These are phyloP conservation scores for Meandrina meandrites DNA, from an alignment of 92 coral and sea anemone species.

Conservation along the genomic window DNA sequence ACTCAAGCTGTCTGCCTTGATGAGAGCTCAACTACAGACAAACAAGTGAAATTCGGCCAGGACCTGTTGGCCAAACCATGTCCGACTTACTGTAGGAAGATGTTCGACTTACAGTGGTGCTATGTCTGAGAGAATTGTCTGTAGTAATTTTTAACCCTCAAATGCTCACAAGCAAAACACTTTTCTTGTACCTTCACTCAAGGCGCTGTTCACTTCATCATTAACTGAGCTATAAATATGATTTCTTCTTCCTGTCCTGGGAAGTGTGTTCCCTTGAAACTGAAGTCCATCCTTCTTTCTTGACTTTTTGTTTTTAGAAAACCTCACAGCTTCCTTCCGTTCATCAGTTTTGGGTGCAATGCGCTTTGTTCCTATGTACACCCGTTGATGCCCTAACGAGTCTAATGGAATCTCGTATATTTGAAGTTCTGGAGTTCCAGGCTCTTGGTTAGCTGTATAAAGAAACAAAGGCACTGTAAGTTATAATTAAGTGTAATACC, in stretches of 20 bases:
- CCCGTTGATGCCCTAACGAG: conserved; percentile 73
- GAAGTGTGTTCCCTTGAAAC: conserved; percentile 48
- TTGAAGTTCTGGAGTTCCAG: conserved; percentile 78
- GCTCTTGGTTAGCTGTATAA: conserved; percentile 59
- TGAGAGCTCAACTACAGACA: too few species aligned
- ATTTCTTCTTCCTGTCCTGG: conserved; percentile 63
- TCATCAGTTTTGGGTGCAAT: conserved; percentile 69
- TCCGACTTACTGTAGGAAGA: too few species aligned
- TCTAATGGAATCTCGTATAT: conserved; percentile 94
- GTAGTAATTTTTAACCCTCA: neutral
- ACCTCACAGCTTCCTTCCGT: conserved; percentile 32
- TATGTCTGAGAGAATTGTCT: too few species aligned
- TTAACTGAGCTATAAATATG: conserved; percentile 71
- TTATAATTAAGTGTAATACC: neutral
- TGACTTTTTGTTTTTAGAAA: conserved; percentile 21
- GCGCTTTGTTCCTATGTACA: conserved; percentile 74
- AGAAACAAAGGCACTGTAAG: conserved; percentile 1
- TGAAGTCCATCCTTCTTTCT: conserved; percentile 62
- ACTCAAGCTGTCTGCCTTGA: too few species aligned
- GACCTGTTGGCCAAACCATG: too few species aligned
- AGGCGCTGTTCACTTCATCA: conserved; percentile 56
- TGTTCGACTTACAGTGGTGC: too few species aligned
- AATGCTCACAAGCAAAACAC: neutral
- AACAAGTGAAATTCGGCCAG: too few species aligned
- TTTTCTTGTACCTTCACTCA: conserved; percentile 62